phyloP scores from a whole-genome alignment of 2,113 vertebrate genomes.

The Cynocephalus volans region DNA sequence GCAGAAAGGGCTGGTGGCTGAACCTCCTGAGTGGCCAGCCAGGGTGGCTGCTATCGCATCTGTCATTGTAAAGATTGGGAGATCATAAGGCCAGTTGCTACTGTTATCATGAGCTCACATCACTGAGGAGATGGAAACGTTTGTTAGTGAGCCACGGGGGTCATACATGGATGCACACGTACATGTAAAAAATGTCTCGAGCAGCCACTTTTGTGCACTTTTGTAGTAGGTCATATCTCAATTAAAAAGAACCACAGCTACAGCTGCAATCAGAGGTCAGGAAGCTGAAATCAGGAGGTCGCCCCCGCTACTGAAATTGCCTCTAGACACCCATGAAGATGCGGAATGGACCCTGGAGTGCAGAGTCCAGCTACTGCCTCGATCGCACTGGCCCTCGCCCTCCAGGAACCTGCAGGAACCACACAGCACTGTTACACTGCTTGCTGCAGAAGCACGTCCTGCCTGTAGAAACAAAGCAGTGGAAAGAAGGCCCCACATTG shows the following conservation, averaged over 20 bases:
- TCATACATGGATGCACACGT: accelerated
- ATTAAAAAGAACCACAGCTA: background rate
- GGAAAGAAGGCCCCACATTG: background rate
- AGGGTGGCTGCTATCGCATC: background rate
- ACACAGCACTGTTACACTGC: no score
- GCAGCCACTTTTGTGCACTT: background rate
- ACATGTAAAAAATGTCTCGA: no score
- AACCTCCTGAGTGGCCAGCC: background rate
- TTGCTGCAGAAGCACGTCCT: background rate
- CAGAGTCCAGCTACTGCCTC: no score
- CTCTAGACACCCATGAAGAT: background rate
- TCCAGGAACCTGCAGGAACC: background rate
- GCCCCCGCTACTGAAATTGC: background rate
- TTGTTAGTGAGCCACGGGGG: accelerated
- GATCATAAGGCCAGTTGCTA: background rate
- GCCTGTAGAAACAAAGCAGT: accelerated
- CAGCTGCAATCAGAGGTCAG: background rate
- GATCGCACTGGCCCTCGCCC: background rate
- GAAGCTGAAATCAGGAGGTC: background rate
- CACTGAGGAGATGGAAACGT: background rate
- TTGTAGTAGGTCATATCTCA: no score
- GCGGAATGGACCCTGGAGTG: background rate
- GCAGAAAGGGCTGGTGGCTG: background rate
- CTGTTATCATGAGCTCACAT: accelerated
- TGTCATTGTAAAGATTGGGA: background rate